A percentile compares a stretch with the other conserved stretches of the same genome.
phyloP scores from a whole-genome alignment of 1,140 invertebrate species.

The Drosophila novamexicana region DNA sequence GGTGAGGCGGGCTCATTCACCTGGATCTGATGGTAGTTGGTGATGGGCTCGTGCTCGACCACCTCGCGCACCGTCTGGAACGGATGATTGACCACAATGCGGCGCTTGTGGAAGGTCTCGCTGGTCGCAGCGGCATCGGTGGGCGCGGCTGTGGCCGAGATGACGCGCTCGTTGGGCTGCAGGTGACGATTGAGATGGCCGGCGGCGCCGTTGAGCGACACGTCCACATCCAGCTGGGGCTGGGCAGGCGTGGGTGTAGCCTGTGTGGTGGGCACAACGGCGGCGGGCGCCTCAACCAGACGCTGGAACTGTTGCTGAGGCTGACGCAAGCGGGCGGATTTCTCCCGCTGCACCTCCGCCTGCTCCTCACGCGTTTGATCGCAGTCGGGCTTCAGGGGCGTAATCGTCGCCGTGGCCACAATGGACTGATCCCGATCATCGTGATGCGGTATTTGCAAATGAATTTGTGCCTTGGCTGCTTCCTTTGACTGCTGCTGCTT shows the following conservation, averaged over 20 bases:
- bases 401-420: slow-evolving; percentile 62
- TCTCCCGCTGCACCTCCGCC: slow-evolving; percentile 11
- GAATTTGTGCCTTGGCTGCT: slow-evolving; percentile 63
- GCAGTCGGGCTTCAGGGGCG: slow-evolving; percentile 59
- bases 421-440: slow-evolving; percentile 57
- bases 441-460: slow-evolving; percentile 67
- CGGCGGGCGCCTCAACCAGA: slow-evolving; percentile 78
- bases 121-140: slow-evolving; percentile 84
- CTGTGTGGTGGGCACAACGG: slow-evolving; percentile 85
- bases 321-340: slow-evolving; percentile 22
- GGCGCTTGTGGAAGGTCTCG: slow-evolving; percentile 87
- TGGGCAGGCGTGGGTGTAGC: slow-evolving; percentile 72
- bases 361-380: slow-evolving; percentile 37
- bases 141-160: slow-evolving; percentile 87
- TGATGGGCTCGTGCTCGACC: slow-evolving; percentile 86
- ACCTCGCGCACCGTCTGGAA: slow-evolving; percentile 87
- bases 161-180: slow-evolving; percentile 85
- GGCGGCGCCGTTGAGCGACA: slow-evolving; percentile 60
- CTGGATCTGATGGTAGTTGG: slow-evolving; percentile 85
- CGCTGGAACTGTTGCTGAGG: slow-evolving; percentile 55
- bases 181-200: slow-evolving; percentile 61
- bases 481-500: slow-evolving; percentile 24
- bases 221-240: slow-evolving; percentile 60
- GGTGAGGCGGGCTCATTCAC: slow-evolving; percentile 83
- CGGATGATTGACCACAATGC: slow-evolving; percentile 87